A percentile compares a stretch with the other conserved stretches of the same genome.
These are phyloP conservation scores for Xiphorhynchus erythropygius DNA, from an alignment of 2,797 vertebrate species.

Conservation along the genomic window DNA sequence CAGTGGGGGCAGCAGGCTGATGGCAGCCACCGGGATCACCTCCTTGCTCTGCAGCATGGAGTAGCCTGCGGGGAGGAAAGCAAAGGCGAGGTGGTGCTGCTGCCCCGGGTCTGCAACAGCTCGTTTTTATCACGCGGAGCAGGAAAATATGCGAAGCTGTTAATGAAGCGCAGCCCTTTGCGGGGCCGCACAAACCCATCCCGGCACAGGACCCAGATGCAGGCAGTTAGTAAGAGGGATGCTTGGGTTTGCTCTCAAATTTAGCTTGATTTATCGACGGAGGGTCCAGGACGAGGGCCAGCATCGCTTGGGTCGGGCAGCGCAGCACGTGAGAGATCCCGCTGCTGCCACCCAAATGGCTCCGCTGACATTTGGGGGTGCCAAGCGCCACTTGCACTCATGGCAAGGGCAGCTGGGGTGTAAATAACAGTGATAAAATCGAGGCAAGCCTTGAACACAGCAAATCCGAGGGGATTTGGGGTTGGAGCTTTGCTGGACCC, in stretches of 20 bases:
- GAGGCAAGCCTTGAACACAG: accelerated
- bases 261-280: background rate
- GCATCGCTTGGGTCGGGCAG: accelerated
- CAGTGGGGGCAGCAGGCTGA: slow-evolving; percentile 86
- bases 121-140: background rate
- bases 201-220: background rate
- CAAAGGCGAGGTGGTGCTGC: background rate
- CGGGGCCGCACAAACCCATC: background rate
- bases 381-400: accelerated
- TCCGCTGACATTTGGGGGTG: accelerated
- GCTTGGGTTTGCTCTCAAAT: background rate
- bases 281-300: background rate
- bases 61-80: slow-evolving; percentile 76
- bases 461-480: background rate
- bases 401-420: accelerated
- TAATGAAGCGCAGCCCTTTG: background rate
- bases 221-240: background rate
- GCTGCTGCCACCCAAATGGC: accelerated
- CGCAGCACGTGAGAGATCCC: accelerated
- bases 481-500: background rate
- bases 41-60: slow-evolving; percentile 86
- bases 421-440: background rate
- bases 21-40: slow-evolving; percentile 87
- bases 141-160: background rate
- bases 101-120: background rate